These are phyloP conservation scores for Siniperca obscura DNA, from an alignment of 2,797 vertebrate species.

Conservation along the genomic window DNA sequence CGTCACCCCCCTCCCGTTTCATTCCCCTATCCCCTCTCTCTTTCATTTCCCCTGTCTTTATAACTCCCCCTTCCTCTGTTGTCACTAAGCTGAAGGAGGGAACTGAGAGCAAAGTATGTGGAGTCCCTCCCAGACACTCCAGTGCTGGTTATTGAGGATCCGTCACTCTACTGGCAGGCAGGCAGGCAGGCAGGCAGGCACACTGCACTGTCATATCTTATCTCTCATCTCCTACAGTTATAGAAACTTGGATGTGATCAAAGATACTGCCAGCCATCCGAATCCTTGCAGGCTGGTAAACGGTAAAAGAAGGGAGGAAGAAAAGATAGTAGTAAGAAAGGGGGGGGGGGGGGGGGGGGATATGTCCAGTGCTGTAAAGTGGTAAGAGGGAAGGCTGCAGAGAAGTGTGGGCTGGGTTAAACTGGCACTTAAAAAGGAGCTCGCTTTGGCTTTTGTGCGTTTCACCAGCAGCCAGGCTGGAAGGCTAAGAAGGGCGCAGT, in stretches of 20 bases:
- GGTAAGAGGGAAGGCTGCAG: constrained; percentile 73
- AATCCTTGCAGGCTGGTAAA: constrained; percentile 35
- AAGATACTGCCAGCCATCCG: background rate
- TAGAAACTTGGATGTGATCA: constrained; percentile 47
- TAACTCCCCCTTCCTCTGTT: constrained; percentile 33
- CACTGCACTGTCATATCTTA: constrained; percentile 49
- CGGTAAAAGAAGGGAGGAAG: constrained; percentile 29
- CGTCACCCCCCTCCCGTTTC: constrained; percentile 9
- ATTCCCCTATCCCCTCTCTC: constrained; percentile 35
- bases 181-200: constrained; percentile 12
- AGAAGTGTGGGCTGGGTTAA: constrained; percentile 83
- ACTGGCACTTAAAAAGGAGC: constrained; percentile 80
- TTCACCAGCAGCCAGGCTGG: constrained; percentile 62
- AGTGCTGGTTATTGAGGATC: constrained; percentile 56
- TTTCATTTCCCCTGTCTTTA: constrained; percentile 33
- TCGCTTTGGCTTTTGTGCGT: constrained; percentile 57
- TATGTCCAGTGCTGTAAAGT: constrained; percentile 64
- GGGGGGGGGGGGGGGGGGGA: constrained; percentile 5
- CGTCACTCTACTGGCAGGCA: constrained; percentile 36
- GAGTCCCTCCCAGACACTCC: constrained; percentile 68
- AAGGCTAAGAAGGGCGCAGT: constrained; percentile 38
- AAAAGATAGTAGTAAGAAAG: constrained; percentile 21
- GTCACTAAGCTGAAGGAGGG: constrained; percentile 61
- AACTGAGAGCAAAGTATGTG: constrained; percentile 67
- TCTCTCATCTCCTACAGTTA: constrained; percentile 46